phyloP scores from a whole-genome alignment of 2,888 invertebrate species.

The Galerucella calmariensis region DNA sequence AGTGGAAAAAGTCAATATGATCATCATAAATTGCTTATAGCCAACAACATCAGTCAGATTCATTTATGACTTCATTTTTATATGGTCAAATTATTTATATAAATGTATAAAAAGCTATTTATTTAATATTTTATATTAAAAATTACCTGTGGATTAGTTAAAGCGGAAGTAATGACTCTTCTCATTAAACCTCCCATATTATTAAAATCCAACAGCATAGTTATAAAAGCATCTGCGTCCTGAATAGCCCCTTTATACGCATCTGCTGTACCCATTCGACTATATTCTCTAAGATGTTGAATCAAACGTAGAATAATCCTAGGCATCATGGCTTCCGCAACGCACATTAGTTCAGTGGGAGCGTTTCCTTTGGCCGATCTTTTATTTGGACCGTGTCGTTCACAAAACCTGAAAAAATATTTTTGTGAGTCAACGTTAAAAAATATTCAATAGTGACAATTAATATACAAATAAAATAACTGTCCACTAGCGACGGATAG shows the following conservation, averaged over 20 bases:
- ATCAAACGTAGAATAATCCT: conserved; percentile 88
- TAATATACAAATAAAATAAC: too few species aligned
- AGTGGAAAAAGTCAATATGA: too few species aligned
- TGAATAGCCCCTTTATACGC: conserved; percentile 77
- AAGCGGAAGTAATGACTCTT: conserved; percentile 88
- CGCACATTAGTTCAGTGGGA: conserved; percentile 89
- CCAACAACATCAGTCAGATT: too few species aligned
- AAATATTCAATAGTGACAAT: background rate
- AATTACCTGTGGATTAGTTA: conserved; percentile 85
- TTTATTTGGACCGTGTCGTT: conserved; percentile 91
- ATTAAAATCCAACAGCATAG: conserved; percentile 92
- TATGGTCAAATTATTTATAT: too few species aligned
- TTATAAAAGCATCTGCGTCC: conserved; percentile 87
- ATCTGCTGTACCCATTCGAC: conserved; percentile 66
- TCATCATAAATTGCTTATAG: too few species aligned
- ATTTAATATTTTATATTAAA: too few species aligned
- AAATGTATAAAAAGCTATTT: too few species aligned
- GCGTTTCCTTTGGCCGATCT: conserved; percentile 73
- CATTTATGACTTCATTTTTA: too few species aligned
- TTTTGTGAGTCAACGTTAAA: background rate
- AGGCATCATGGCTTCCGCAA: conserved; percentile 95
- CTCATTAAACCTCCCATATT: conserved; percentile 98
- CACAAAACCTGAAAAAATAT: conserved; percentile 79
- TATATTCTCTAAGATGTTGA: conserved; percentile 90
- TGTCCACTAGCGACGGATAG: too few species aligned